Base-by-base conservation (phyloP, 2,113 vertebrate species). In the Thymallus thymallus region DNA sequence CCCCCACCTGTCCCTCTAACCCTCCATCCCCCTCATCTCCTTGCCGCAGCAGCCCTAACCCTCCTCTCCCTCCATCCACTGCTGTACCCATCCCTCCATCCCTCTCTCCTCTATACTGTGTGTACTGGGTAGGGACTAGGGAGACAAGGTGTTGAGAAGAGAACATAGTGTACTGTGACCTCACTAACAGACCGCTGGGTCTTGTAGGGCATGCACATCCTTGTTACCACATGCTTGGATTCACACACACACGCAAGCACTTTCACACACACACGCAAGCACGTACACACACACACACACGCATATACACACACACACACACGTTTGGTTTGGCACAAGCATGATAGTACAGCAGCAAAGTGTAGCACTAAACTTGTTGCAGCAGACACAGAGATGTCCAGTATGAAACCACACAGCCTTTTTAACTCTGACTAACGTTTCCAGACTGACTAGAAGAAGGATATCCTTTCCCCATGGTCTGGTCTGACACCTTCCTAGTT, bases 181-280 rank as follows among this genome's bases (percentile, higher is more conserved):
- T 91, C 86, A 82, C 79, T 81, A 55, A 16, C 82, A 85, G 84
- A 86, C 2, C 18, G 60, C 73, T 77, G 85, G 77, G 79, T 82
- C 65, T 41, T 82, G 78, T 80, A 82, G 82, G 78, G 78, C 87
- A 83, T 81, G 73, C 72, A 77, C 82, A 83, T 85, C 86, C 86
- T 87, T 87, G 84, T 86, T 87, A 76, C 75, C 80, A 64, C 62
- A 26, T 26, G 10, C 22, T 29, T 22, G 23, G 16, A 7, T 29
- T 9, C 3, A 6, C 62, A 5, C 26, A 64, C 23, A 18, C 14
- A n/a, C 56, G 3, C 6, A 22, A 46, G 22, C 64, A 60, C 12
- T 55, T 5, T 18, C 41, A 48, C 72, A 10, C 13, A 14, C 12
- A 16, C 16, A 55, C 12, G 12, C 13, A 14, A 72, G 46, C 18